phyloP scores from a whole-genome alignment of 37 sponge, comb jelly and placozoan genomes.

The Mnemiopsis leidyi region DNA sequence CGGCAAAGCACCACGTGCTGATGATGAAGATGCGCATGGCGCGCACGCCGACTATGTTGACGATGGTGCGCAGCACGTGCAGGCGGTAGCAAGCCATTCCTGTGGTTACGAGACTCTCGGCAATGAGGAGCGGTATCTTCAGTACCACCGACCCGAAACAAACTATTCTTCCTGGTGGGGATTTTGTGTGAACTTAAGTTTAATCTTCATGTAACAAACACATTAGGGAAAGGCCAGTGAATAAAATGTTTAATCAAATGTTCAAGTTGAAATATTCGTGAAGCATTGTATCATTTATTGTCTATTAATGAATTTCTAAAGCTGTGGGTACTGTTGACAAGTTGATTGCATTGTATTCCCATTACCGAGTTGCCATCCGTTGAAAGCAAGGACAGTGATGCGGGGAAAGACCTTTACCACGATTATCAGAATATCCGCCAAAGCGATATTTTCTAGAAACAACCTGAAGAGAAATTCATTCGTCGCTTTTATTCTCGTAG shows the following conservation, averaged over 20 bases:
- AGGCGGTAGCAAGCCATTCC: slow-evolving; percentile 47
- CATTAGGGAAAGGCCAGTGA: too few species aligned
- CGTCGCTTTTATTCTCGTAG: too few species aligned
- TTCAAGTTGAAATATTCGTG: too few species aligned
- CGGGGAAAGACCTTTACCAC: slow-evolving; percentile 29
- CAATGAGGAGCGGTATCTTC: slow-evolving; percentile 4
- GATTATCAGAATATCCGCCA: slow-evolving; percentile 16
- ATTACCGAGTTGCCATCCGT: slow-evolving; percentile 7
- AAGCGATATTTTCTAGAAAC: slow-evolving; percentile 14
- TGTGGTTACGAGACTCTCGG: slow-evolving; percentile 29
- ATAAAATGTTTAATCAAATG: too few species aligned
- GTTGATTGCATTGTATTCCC: too few species aligned
- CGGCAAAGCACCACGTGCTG: neutral
- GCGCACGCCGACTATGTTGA: neutral
- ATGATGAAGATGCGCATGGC: neutral
- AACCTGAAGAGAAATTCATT: too few species aligned
- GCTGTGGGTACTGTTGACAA: too few species aligned
- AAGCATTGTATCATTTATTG: too few species aligned
- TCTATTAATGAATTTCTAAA: too few species aligned
- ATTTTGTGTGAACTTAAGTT: too few species aligned
- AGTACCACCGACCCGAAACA: slow-evolving; percentile 1
- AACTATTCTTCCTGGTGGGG: slow-evolving; percentile 6
- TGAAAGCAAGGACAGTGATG: neutral
- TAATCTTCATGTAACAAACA: too few species aligned
- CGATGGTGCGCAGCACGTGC: slow-evolving; percentile 38